phyloP scores from a whole-genome alignment of 2,888 invertebrate species.

The Oscheius sp. region DNA sequence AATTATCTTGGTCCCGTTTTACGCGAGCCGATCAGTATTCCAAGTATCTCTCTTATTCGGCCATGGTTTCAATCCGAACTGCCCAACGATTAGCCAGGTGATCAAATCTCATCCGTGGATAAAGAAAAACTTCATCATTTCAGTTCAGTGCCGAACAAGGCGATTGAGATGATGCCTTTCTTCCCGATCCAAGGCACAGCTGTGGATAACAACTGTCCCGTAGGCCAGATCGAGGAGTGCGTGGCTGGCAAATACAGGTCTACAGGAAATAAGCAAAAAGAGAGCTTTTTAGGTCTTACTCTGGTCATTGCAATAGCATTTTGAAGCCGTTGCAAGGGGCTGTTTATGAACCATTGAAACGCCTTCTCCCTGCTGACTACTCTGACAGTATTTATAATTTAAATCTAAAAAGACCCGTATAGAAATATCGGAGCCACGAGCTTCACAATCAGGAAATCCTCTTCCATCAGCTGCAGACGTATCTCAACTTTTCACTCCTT shows the following conservation, averaged over 20 bases:
- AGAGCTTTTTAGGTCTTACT: slow-evolving; percentile 56
- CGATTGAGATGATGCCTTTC: slow-evolving; percentile 30
- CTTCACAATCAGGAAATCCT: slow-evolving; percentile 34
- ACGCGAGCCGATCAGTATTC: slow-evolving; percentile 56
- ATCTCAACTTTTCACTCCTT: slow-evolving; percentile 48
- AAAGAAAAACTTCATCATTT: neutral
- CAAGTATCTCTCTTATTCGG: slow-evolving; percentile 67
- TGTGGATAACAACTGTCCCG: slow-evolving; percentile 61
- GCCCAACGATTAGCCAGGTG: slow-evolving; percentile 54
- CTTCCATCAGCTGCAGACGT: slow-evolving; percentile 51
- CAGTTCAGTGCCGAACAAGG: slow-evolving; percentile 2
- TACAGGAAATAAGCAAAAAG: neutral
- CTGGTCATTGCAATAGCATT: slow-evolving; percentile 70
- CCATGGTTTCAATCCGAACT: slow-evolving; percentile 58
- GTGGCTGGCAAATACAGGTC: slow-evolving; percentile 63
- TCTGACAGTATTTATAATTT: slow-evolving; percentile 45
- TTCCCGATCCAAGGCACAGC: slow-evolving; percentile 50
- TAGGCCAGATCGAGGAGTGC: slow-evolving; percentile 66
- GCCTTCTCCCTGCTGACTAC: slow-evolving; percentile 65
- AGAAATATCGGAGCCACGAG: slow-evolving; percentile 47
- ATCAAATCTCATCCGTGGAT: neutral
- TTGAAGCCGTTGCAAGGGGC: slow-evolving; percentile 66
- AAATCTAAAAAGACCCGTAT: neutral
- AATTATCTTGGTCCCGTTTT: slow-evolving; percentile 55
- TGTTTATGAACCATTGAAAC: slow-evolving; percentile 62